A percentile compares a stretch with the other conserved stretches of the same genome.
These are phyloP conservation scores for Drosophila gaucha DNA, from an alignment of 2,888 invertebrate species.

Conservation along the genomic window DNA sequence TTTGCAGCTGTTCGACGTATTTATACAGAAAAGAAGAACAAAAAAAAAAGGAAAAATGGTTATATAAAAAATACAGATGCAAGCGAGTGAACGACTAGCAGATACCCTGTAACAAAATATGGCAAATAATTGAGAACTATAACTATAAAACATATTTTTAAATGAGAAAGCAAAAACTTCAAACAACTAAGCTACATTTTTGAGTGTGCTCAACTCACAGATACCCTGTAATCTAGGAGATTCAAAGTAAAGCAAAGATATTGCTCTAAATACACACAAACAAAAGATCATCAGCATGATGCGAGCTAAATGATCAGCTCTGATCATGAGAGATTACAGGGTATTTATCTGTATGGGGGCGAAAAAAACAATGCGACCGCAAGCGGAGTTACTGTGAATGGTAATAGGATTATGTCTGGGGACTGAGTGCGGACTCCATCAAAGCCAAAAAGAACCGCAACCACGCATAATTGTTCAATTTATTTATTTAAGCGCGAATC, in stretches of 20 bases:
- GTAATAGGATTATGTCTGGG: conserved; percentile 72
- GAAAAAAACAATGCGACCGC: conserved; percentile 7
- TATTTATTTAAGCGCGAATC: conserved; percentile 76
- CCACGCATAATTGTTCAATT: conserved; percentile 78
- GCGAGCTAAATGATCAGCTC: not conserved
- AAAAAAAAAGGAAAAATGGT: no score
- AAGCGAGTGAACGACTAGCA: not conserved
- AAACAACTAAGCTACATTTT: no score
- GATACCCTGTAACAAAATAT: not conserved
- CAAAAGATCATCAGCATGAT: not conserved
- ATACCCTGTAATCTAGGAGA: not conserved
- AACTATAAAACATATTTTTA: not conserved
- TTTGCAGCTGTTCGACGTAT: conserved; percentile 30
- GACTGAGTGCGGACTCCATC: conserved; percentile 52
- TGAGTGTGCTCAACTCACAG: not conserved
- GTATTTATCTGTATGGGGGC: conserved; percentile 6
- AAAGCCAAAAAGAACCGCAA: conserved; percentile 79
- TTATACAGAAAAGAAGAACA: conserved; percentile 15
- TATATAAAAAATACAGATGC: not conserved
- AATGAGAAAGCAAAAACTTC: not conserved
- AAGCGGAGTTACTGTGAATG: conserved; percentile 34
- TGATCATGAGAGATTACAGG: conserved; percentile 9
- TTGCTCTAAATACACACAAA: not conserved
- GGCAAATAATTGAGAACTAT: not conserved
- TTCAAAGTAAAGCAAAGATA: not conserved